Conservation (phyloP, 2,797 vertebrate species). For the Limosa lapponica region DNA sequence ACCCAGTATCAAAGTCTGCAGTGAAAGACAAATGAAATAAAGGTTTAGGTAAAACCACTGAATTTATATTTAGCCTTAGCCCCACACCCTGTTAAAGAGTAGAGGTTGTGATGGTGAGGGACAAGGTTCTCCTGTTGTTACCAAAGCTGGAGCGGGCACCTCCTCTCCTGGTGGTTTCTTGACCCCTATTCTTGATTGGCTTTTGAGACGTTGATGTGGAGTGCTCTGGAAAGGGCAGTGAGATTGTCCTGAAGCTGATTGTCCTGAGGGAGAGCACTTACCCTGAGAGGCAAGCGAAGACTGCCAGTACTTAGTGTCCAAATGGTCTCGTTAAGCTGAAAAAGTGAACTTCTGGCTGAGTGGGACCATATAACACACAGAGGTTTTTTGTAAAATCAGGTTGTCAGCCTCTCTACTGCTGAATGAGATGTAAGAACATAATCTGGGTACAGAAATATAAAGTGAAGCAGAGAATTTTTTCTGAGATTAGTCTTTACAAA, state of each 20-base stretch:
- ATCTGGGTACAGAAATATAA: background rate
- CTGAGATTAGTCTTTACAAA: background rate
- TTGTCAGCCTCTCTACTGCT: background rate
- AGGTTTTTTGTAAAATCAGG: background rate
- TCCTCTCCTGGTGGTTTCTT: background rate
- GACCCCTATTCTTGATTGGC: background rate
- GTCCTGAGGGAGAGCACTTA: background rate
- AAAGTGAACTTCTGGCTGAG: background rate
- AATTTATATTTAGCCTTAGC: background rate
- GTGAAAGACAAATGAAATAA: background rate
- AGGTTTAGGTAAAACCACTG: background rate
- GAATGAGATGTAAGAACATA: background rate
- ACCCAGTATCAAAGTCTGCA: background rate
- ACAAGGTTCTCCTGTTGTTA: background rate
- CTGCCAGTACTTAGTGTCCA: background rate
- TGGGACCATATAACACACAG: background rate
- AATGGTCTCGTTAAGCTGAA: background rate
- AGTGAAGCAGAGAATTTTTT: background rate
- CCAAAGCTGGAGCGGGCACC: background rate
- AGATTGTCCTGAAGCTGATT: background rate
- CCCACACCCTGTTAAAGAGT: rapidly evolving
- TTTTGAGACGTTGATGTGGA: background rate
- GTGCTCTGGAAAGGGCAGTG: rapidly evolving
- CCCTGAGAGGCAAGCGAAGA: background rate
- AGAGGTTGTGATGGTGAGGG: background rate